Percentiles rank a stretch among this genome's conserved stretches.
Evolutionary conservation across 2,113 vertebrate species (phyloP).

Genomic region (Caretta caretta): DNA sequence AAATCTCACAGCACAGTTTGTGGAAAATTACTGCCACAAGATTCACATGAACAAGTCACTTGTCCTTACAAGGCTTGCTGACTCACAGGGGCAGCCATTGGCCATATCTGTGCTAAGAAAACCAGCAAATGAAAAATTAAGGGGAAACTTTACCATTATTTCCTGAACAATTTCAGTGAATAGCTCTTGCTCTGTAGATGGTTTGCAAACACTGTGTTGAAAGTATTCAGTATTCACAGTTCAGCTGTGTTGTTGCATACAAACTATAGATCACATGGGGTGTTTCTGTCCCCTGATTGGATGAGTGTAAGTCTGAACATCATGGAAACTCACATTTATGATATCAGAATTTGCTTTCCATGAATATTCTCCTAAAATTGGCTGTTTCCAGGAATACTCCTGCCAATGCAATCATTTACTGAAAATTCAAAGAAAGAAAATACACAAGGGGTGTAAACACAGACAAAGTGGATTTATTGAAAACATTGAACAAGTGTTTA

Average conservation of each 20-base stretch:
- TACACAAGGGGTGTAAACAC: background rate
- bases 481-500: background rate
- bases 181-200: background rate
- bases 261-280: accelerated
- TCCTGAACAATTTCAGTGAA: background rate
- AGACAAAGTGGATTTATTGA: background rate
- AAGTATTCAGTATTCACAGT: background rate
- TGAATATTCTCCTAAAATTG: background rate
- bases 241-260: background rate
- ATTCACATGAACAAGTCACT: too few relatives aligned
- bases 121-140: background rate
- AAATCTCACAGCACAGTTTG: too few relatives aligned
- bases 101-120: background rate
- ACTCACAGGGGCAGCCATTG: too few relatives aligned
- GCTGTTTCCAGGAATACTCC: background rate
- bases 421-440: background rate
- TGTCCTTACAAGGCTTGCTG: too few relatives aligned
- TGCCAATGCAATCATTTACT: background rate
- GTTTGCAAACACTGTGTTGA: background rate
- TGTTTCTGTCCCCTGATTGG: background rate
- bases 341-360: background rate
- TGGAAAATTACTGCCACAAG: too few relatives aligned
- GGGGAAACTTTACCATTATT: background rate
- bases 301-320: background rate
- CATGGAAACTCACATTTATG: background rate